Conservation (phyloP, 2,797 vertebrate genomes). For the Stomatorhinus walkeri region DNA sequence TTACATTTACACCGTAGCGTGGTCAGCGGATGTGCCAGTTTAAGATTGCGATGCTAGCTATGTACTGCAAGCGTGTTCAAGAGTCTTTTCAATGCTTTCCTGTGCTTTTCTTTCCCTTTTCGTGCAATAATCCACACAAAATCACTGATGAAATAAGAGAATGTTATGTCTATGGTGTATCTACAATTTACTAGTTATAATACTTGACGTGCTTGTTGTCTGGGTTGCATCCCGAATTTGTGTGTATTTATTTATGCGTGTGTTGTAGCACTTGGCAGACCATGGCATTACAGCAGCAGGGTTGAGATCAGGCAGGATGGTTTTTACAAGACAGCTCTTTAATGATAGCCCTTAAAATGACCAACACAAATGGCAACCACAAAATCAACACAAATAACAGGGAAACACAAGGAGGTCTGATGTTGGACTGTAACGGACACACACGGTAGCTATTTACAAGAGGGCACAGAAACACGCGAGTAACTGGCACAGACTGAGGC, state of each 20-base stretch:
- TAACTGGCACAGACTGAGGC: neutral
- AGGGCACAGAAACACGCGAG: neutral
- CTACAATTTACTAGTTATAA: neutral
- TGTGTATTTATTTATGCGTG: neutral
- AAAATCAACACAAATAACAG: neutral
- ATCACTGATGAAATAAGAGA: neutral
- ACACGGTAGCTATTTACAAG: neutral
- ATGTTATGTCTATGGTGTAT: neutral
- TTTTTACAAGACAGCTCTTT: neutral
- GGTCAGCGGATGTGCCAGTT: neutral
- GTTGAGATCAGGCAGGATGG: neutral
- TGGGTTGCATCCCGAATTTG: neutral
- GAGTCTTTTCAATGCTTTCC: neutral
- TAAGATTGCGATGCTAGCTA: neutral
- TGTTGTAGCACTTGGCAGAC: neutral
- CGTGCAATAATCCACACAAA: neutral
- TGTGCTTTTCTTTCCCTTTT: neutral
- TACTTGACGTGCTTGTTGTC: neutral
- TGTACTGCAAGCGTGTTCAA: neutral
- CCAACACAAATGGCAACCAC: neutral
- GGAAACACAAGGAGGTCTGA: neutral
- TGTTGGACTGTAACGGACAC: neutral
- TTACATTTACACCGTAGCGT: neutral
- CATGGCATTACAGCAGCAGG: neutral
- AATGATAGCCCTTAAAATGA: neutral